Evolutionary conservation across 2,797 vertebrate species (phyloP), one percentile per base, ranked within the genome.

Genomic region (Malacoctenus gilli): DNA sequence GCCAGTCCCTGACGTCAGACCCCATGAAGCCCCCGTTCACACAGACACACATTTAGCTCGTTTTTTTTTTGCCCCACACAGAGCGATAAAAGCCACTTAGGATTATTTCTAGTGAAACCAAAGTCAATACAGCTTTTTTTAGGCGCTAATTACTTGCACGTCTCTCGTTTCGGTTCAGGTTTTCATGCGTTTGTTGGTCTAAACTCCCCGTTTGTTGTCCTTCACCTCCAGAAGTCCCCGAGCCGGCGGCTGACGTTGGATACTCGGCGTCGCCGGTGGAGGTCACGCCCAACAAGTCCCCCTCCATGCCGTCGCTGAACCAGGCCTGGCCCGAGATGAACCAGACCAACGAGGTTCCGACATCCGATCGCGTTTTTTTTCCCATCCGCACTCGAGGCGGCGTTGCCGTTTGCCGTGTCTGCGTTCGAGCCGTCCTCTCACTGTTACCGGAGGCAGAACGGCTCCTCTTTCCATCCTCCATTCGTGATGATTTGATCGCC

Each of bases 271-370:
- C 97, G 44, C 97, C 97, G 19, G 95, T 94, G 59, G 97, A 99
- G 86, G 95, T 94, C 48, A 94, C 96, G 74, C 94, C 97, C 80
- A 99, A 89, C 93, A 99, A 99, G 86, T 98, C 97, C 14, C 97
- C 97, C 1, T 99, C 97, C 42, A 96, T 99, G 96, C 97, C 97
- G 19, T 98, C 97, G 0, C 91, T 99, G 63, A 99, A 96, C 91
- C 97, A 99, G 92, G 95, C 94, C 58, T 99, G 97, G 97, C 95
- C 96, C 1, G 97, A 99, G 84, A 91, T 99, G 87, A 98, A 97
- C 91, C 97, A 98, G 91, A 96, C 91, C 93, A 99, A 90, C 36
- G 97, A 99, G 97, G 97, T 99, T 93, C 60, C 13, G 44, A 53
- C 56, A 57, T n/a, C n/a, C n/a, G n/a, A n/a, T n/a, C n/a, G n/a